phyloP scores from a whole-genome alignment of 2,797 vertebrate genomes.

The Oryzias sinensis region DNA sequence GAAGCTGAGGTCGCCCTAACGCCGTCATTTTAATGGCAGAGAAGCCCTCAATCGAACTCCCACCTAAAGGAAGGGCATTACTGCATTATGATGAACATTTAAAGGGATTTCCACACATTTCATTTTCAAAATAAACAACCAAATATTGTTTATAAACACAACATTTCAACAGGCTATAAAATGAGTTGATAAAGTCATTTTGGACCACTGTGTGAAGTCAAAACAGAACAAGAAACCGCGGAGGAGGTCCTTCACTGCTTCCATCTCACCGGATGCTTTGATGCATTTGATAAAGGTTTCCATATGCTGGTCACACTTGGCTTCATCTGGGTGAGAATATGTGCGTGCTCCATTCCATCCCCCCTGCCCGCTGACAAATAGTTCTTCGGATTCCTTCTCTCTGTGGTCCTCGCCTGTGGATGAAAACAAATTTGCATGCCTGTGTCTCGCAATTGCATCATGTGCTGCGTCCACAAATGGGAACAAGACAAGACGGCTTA shows the following conservation, averaged over 20 bases:
- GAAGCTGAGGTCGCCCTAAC: conserved; percentile 87
- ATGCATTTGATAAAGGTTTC: conserved; percentile 89
- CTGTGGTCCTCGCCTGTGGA: conserved; percentile 64
- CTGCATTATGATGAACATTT: neutral
- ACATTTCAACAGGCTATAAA: conserved; percentile 1
- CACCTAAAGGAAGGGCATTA: conserved; percentile 66
- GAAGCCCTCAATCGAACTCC: conserved; percentile 84
- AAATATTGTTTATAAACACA: neutral
- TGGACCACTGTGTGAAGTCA: neutral
- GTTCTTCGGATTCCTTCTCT: conserved; percentile 73
- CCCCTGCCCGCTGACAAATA: conserved; percentile 68
- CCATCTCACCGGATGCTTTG: conserved; percentile 80
- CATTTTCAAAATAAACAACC: conserved; percentile 2
- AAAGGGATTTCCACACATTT: neutral
- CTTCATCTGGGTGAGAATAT: conserved; percentile 82
- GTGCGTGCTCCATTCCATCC: conserved; percentile 68
- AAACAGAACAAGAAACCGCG: neutral
- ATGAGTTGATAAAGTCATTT: neutral
- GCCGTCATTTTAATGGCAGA: conserved; percentile 91
- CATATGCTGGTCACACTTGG: conserved; percentile 91
- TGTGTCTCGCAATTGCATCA: conserved; percentile 58
- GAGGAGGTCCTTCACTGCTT: neutral
- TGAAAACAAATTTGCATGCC: conserved; percentile 37
- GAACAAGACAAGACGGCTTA: conserved; percentile 71
- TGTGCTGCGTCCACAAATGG: conserved; percentile 21